Evolutionary conservation across 2,113 vertebrate genomes (phyloP).

Genomic region (Mastomys coucha): DNA sequence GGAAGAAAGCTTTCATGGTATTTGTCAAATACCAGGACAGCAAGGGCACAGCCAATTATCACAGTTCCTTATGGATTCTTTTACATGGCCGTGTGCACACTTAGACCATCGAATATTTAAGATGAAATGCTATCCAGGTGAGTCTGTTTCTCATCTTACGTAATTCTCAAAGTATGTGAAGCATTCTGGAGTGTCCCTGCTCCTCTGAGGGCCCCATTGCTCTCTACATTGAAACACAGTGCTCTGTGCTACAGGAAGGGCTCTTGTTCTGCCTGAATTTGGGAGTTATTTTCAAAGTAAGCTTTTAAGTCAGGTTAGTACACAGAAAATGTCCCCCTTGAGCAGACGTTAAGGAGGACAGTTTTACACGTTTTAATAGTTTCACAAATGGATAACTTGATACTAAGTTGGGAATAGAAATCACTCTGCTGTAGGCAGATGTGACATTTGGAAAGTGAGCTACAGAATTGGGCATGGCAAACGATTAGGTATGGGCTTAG

Average conservation of each 20-base stretch:
- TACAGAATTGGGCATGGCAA: neutral
- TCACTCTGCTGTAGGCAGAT: slow-evolving; percentile 23
- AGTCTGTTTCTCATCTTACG: slow-evolving; percentile 79
- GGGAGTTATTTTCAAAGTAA: slow-evolving; percentile 60
- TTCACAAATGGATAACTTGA: slow-evolving; percentile 48
- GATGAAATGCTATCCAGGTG: slow-evolving; percentile 62
- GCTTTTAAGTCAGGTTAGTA: slow-evolving; percentile 33
- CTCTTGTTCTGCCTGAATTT: slow-evolving; percentile 1
- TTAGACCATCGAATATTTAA: slow-evolving; percentile 6
- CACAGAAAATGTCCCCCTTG: slow-evolving; percentile 29
- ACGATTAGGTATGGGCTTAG: neutral
- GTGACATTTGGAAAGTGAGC: slow-evolving; percentile 42
- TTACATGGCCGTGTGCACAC: slow-evolving; percentile 44
- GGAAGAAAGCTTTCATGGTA: slow-evolving; percentile 53
- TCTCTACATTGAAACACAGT: neutral
- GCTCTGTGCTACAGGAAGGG: neutral
- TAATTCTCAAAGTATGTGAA: slow-evolving; percentile 70
- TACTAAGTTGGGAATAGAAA: slow-evolving; percentile 17
- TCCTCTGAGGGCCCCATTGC: slow-evolving; percentile 18
- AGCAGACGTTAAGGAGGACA: slow-evolving; percentile 25
- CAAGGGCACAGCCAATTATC: slow-evolving; percentile 42
- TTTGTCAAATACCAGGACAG: slow-evolving; percentile 62
- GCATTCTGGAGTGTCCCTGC: neutral
- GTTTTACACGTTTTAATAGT: slow-evolving; percentile 39
- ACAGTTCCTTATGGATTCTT: slow-evolving; percentile 66